A percentile compares a stretch with the other conserved stretches of the same genome.
Evolutionary conservation across 30 jellyfish, hydroid and myxozoan species (phyloP).

Genomic region (Aurelia aurita complex sp. Pacific): DNA sequence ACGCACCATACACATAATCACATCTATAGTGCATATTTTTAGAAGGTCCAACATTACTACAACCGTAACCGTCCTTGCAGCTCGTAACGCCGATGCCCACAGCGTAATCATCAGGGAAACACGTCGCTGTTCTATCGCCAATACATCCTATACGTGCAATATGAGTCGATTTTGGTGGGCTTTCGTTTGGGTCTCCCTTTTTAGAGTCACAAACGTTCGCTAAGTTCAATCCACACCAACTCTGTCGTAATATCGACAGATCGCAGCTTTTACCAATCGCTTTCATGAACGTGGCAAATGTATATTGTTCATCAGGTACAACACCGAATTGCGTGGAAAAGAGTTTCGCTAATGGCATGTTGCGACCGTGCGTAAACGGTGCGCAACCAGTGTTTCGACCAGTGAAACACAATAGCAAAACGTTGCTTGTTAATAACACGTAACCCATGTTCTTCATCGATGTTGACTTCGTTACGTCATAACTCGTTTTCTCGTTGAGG

Average conservation of each 20-base stretch:
- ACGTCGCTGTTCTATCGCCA: constrained; percentile 99
- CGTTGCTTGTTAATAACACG: constrained; percentile 71
- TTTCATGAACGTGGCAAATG: constrained; percentile 95
- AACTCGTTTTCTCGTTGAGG: constrained; percentile 82
- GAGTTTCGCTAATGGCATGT: constrained; percentile 88
- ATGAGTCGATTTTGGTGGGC: constrained; percentile 94
- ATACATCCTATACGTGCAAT: constrained; percentile 96
- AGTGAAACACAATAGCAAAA: constrained; percentile 82
- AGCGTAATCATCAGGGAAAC: constrained; percentile 99
- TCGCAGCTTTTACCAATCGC: constrained; percentile 97
- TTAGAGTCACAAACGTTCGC: constrained; percentile 96
- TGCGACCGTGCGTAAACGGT: constrained; percentile 92
- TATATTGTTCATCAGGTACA: constrained; percentile 97
- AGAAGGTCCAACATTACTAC: constrained; percentile 97
- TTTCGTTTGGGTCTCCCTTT: constrained; percentile 92
- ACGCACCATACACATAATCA: constrained; percentile 97
- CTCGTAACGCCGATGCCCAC: constrained; percentile 98
- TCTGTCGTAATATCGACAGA: constrained; percentile 85
- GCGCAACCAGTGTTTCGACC: constrained; percentile 97
- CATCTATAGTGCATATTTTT: constrained; percentile 98
- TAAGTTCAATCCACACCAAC: constrained; percentile 98
- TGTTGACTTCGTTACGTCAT: constrained; percentile 69
- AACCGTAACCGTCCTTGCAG: constrained; percentile 99
- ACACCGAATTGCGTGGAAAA: constrained; percentile 88
- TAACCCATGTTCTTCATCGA: constrained; percentile 96